Evolutionary conservation across 2,888 invertebrate genomes (phyloP).

Genomic region (Thumatha senex): DNA sequence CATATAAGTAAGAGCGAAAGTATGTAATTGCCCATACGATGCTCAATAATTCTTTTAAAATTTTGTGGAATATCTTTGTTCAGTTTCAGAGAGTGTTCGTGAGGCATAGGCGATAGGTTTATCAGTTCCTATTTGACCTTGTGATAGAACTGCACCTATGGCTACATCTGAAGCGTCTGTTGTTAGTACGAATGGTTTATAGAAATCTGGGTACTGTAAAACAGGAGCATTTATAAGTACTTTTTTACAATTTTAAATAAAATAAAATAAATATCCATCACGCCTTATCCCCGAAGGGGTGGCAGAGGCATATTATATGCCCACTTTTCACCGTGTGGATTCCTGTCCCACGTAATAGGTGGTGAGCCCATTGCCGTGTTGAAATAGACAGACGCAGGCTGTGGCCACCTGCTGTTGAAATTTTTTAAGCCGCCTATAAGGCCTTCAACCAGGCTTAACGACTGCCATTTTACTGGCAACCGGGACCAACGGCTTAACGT

Average conservation of each 20-base stretch:
- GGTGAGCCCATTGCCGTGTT: too few species aligned
- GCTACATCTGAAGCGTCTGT: slow-evolving; percentile 40
- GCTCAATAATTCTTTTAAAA: slow-evolving; percentile 51
- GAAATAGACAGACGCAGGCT: too few species aligned
- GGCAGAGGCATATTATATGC: too few species aligned
- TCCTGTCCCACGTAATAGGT: too few species aligned
- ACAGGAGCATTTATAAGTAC: slow-evolving; percentile 43
- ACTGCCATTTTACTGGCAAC: too few species aligned
- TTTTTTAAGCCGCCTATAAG: too few species aligned
- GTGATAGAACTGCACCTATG: slow-evolving; percentile 37
- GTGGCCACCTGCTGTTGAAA: too few species aligned
- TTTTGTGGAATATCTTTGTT: slow-evolving; percentile 20
- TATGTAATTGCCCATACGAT: slow-evolving; percentile 51
- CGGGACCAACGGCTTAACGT: too few species aligned
- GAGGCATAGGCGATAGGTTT: slow-evolving; percentile 38
- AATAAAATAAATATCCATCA: too few species aligned
- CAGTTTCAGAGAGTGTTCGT: slow-evolving; percentile 25
- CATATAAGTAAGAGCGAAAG: slow-evolving; percentile 52
- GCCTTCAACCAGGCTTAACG: too few species aligned
- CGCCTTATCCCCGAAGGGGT: too few species aligned
- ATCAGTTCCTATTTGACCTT: slow-evolving; percentile 35
- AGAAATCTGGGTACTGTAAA: slow-evolving; percentile 51
- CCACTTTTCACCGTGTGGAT: too few species aligned
- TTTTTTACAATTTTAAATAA: slow-evolving; percentile 37
- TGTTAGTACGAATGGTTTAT: slow-evolving; percentile 34